Evolutionary conservation across 1,140 invertebrate species (phyloP).

Genomic region (Babylonia areolata): DNA sequence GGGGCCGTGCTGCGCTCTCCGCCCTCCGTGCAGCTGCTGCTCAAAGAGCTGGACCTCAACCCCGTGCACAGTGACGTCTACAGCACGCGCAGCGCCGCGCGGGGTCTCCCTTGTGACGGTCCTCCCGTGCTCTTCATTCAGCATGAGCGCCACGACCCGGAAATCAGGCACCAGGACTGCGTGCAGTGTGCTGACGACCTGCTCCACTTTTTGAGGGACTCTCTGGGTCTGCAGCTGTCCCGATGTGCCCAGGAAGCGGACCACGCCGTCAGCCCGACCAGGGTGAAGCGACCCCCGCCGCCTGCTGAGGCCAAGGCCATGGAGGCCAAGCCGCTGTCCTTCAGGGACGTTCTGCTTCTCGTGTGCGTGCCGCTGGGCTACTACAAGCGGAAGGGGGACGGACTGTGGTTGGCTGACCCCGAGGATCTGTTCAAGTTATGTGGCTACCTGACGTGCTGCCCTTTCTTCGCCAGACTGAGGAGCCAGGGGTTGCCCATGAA

Average conservation of each 20-base stretch:
- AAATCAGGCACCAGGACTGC: not conserved
- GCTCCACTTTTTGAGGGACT: not conserved
- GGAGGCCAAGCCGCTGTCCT: slow-evolving; percentile 15
- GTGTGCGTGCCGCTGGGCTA: slow-evolving; percentile 7
- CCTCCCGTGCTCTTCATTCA: slow-evolving; percentile 22
- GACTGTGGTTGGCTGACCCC: not conserved
- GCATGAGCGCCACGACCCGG: slow-evolving; percentile 5
- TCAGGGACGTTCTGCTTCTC: slow-evolving; percentile 27
- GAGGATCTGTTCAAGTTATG: slow-evolving; percentile 8
- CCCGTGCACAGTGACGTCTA: not conserved
- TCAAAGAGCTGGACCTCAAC: slow-evolving; percentile 26
- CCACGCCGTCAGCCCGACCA: not conserved
- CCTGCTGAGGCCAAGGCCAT: not conserved
- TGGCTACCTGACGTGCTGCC: not conserved
- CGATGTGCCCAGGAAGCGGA: not conserved
- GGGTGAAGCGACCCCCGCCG: not conserved
- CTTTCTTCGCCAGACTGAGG: not conserved
- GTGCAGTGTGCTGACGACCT: slow-evolving; percentile 20
- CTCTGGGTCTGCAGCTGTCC: not conserved
- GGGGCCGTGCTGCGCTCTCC: slow-evolving; percentile 30
- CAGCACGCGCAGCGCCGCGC: slow-evolving; percentile 28
- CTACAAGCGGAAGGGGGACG: not conserved
- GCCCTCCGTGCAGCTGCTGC: slow-evolving; percentile 37
- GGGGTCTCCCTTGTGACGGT: slow-evolving; percentile 32
- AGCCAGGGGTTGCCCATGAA: slow-evolving; percentile 9